A percentile compares a stretch with the other conserved stretches of the same genome.
Conservation (phyloP, 2,113 vertebrate genomes). For the Tretioscincus oriximinensis region DNA sequence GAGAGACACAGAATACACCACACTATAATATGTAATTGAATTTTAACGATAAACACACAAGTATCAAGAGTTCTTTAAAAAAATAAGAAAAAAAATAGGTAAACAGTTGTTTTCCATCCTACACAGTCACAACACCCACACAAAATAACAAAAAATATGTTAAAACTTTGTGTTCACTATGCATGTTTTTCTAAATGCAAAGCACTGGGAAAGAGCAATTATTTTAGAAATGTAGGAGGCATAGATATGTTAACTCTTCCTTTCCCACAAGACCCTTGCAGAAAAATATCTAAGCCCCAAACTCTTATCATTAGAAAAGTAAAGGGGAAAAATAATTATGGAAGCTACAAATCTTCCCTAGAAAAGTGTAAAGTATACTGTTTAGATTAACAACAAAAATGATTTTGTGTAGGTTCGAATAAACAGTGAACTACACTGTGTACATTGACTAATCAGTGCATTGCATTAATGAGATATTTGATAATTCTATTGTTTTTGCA, state of each 20-base stretch:
- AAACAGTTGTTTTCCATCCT: slow-evolving; percentile 9
- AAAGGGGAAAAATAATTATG: no score
- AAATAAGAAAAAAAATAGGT: background rate
- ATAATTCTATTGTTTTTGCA: background rate
- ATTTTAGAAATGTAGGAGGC: slow-evolving; percentile 12
- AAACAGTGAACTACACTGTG: background rate
- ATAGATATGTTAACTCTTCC: background rate
- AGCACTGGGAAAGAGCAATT: background rate
- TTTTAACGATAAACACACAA: slow-evolving; percentile 22
- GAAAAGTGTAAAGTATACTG: background rate
- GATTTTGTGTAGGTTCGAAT: background rate
- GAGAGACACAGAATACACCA: slow-evolving; percentile 33
- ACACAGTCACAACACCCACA: background rate
- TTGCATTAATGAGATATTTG: background rate
- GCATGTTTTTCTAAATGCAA: background rate
- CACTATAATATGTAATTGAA: slow-evolving; percentile 36
- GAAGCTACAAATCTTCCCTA: background rate
- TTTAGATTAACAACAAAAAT: background rate
- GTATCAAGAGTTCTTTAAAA: background rate
- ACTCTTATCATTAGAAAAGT: background rate
- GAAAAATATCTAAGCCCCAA: background rate
- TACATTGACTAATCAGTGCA: no score
- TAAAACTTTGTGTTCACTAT: background rate
- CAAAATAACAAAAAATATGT: background rate
- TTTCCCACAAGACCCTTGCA: background rate